A percentile compares a stretch with the other conserved stretches of the same genome.
These are phyloP conservation scores for Sprattus sprattus DNA, from an alignment of 2,113 vertebrate species.

Conservation along the genomic window DNA sequence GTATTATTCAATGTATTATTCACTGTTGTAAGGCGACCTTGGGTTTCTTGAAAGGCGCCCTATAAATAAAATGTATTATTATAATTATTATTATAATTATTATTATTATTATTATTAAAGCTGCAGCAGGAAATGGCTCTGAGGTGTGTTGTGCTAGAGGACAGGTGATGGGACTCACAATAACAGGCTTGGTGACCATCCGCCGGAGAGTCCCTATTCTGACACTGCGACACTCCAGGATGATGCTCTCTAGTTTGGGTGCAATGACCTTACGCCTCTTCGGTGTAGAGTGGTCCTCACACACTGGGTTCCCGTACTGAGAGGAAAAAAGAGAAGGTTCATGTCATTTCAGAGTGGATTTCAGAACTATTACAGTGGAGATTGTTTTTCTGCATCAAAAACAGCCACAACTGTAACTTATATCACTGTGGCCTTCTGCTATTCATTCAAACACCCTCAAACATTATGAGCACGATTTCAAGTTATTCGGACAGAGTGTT, in stretches of 20 bases:
- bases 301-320: constrained; percentile 85
- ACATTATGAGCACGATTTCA: background rate
- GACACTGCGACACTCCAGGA: constrained; percentile 89
- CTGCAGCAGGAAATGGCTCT: background rate
- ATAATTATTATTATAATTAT: too few relatives aligned
- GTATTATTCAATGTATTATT: too few relatives aligned
- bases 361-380: background rate
- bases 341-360: background rate
- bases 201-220: constrained; percentile 86
- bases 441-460: background rate
- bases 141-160: background rate
- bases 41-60: too few relatives aligned
- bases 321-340: background rate
- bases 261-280: constrained; percentile 75
- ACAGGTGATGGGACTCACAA: constrained; percentile 75
- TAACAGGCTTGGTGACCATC: constrained; percentile 86
- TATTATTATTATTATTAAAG: too few relatives aligned
- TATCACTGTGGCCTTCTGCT: background rate
- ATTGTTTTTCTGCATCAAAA: background rate
- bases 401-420: background rate
- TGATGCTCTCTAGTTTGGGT: constrained; percentile 75
- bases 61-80: too few relatives aligned
- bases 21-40: too few relatives aligned
- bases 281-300: constrained; percentile 55
- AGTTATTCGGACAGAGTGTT: background rate